Evolutionary conservation across 2,113 vertebrate species (phyloP).

Genomic region (Craseonycteris thonglongyai): DNA sequence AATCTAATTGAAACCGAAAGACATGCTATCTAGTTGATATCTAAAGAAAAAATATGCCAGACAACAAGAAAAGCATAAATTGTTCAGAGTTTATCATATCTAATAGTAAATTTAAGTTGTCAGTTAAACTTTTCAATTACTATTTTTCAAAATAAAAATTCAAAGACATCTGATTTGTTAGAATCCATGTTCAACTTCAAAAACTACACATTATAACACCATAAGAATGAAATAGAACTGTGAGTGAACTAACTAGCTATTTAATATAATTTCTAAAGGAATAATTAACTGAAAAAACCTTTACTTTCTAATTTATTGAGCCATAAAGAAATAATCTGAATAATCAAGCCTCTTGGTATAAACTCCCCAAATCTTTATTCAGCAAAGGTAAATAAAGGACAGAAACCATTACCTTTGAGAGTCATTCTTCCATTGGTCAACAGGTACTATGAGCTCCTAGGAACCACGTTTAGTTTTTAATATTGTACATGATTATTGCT

Average conservation of each 20-base stretch:
- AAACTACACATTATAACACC: not conserved
- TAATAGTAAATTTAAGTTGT: not conserved
- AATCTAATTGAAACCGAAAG: not conserved
- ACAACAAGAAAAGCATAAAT: not conserved
- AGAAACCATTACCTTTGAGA: not conserved
- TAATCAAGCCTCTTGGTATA: not conserved
- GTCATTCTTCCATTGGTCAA: not conserved
- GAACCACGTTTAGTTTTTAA: not conserved
- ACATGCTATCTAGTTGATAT: not conserved
- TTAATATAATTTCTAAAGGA: not conserved
- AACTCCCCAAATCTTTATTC: not conserved
- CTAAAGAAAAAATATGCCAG: not conserved
- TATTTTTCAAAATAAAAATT: slow-evolving; percentile 13
- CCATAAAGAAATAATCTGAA: not conserved
- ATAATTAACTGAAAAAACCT: not conserved
- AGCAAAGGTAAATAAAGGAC: not conserved
- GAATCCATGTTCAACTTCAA: not conserved
- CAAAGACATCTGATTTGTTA: not conserved
- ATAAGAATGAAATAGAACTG: not conserved
- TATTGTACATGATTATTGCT: not conserved
- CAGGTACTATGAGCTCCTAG: not conserved
- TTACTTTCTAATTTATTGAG: slow-evolving; percentile 5
- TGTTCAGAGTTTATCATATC: not conserved
- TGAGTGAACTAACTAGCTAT: not conserved
- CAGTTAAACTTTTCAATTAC: not conserved